phyloP scores from a whole-genome alignment of 2,113 vertebrate species.

The Urocitellus parryii region DNA sequence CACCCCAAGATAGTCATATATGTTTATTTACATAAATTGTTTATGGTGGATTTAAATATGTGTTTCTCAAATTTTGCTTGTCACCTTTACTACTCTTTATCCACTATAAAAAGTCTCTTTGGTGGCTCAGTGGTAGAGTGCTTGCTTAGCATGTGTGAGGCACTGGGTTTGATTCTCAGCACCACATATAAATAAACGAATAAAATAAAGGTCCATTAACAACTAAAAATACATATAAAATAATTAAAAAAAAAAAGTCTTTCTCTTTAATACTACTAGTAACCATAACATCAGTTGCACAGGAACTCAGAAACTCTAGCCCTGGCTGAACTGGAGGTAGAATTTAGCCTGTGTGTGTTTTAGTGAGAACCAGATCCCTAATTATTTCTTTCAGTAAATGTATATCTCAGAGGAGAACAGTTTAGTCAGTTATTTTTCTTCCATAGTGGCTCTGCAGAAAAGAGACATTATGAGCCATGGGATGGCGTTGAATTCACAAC shows the following conservation, averaged over 20 bases:
- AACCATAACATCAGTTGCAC: background rate
- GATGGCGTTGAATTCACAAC: background rate
- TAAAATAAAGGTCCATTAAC: too few relatives aligned
- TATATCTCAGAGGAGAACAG: background rate
- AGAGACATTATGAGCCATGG: background rate
- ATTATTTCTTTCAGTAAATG: constrained; percentile 17
- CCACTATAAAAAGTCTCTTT: background rate
- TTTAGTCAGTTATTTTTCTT: background rate
- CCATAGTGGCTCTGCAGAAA: background rate
- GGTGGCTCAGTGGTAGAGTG: too few relatives aligned
- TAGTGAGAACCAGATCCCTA: background rate
- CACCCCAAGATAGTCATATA: background rate
- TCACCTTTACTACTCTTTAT: background rate
- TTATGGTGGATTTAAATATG: background rate
- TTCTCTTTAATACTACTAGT: background rate
- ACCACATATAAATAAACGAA: too few relatives aligned
- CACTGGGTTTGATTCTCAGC: too few relatives aligned
- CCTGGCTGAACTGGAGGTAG: background rate
- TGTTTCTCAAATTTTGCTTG: background rate
- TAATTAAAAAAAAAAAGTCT: background rate
- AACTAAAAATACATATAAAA: too few relatives aligned
- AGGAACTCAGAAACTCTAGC: background rate
- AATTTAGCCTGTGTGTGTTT: background rate
- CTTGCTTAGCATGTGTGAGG: too few relatives aligned
- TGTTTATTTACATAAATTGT: background rate